Conservation (phyloP, 2,797 vertebrate genomes). For the Platalea minor region DNA sequence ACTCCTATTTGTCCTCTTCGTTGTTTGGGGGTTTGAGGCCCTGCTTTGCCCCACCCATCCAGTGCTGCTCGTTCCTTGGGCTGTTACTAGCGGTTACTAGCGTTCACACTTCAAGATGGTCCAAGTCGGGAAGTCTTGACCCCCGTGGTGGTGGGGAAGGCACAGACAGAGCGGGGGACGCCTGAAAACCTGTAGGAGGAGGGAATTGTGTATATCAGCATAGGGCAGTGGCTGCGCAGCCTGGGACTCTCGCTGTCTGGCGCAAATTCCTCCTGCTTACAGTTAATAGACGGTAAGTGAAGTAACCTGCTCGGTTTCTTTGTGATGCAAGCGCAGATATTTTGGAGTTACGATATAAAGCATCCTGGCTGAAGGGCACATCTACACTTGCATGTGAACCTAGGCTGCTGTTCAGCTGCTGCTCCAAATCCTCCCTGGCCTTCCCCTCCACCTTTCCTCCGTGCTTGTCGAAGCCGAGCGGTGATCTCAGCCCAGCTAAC, state of each 20-base stretch:
- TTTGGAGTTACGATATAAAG: not conserved
- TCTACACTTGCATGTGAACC: not conserved
- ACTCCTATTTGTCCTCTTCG: not conserved
- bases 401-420: not conserved
- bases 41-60: not conserved
- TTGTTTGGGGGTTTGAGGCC: not conserved
- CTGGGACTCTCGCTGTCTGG: not conserved
- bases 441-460: not conserved
- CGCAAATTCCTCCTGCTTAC: not conserved
- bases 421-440: not conserved
- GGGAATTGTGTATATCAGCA: not conserved
- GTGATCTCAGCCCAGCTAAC: not conserved
- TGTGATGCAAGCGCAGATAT: not conserved
- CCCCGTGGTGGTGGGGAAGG: not conserved
- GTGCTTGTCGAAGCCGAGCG: accelerated
- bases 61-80: not conserved
- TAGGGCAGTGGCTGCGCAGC: not conserved
- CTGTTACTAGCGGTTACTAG: not conserved
- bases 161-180: not conserved
- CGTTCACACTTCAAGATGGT: accelerated
- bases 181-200: not conserved
- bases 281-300: not conserved
- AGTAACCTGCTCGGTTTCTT: not conserved
- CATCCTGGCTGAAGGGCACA: not conserved
- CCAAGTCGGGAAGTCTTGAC: not conserved